Evolutionary conservation across 2,888 invertebrate genomes (phyloP), one percentile per base, ranked within the genome.

Genomic region (Catocala nupta): DNA sequence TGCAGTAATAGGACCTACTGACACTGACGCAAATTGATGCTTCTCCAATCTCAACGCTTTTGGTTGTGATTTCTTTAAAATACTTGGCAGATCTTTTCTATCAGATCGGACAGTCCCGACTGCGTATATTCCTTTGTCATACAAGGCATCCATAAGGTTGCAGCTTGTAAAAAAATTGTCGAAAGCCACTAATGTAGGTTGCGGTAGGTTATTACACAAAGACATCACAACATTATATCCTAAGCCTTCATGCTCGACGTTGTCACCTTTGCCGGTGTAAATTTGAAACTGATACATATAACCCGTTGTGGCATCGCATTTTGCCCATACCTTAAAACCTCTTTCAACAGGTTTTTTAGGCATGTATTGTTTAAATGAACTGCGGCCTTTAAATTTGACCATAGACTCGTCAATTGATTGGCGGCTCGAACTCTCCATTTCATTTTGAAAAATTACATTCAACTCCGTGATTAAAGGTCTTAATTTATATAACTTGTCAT

Each of bases 31-130:
- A 71, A 81, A 81, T 47, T 81, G 55, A 55, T 78, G 70, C 69
- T 80, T 82, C 56, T 71, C 61, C 39, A 81, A 59, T 75, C 65
- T 68, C 55, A 78, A 64, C 51, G 54, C 39, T 69, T 71, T 77
- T 51, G 73, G 73, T 54, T 70, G 67, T n/a, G 62, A 60, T 68
- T 77, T 78, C 51, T 70, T 78, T 48, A 73, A 71, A 6, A 76
- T 72, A 44, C 74, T 69, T 52, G 76, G 78, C n/a, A 81, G 60
- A 60, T 75, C 75, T 55, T 77, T 78, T 68, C 73, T 65, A 55
- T 80, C 77, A 16, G 25, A 44, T 75, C 80, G 67, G 12, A 81
- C 77, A 66, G 80, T 81, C 47, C 80, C 82, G 36, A 79, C 78
- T 49, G 76, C 70, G 72, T 69, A 78, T 62, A 80, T 76, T 57